Evolutionary conservation across 2,797 vertebrate species (phyloP).

Genomic region (Acipenser ruthenus): DNA sequence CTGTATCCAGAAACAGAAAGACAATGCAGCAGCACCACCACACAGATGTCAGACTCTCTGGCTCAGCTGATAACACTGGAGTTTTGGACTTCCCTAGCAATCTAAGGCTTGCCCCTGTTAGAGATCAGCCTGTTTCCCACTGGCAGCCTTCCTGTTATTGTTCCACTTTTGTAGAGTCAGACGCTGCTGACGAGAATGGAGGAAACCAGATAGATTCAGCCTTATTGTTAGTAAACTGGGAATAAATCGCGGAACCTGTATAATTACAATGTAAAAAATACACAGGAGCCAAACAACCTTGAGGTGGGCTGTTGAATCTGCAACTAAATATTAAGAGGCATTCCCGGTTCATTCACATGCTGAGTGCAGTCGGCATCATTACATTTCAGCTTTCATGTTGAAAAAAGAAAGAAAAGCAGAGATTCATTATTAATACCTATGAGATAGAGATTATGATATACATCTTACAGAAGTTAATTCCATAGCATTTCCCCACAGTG

Average conservation of each 20-base stretch:
- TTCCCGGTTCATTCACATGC: not conserved
- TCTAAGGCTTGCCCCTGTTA: slow-evolving; percentile 9
- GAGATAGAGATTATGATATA: slow-evolving; percentile 62
- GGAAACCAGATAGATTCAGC: slow-evolving; percentile 31
- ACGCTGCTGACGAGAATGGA: slow-evolving; percentile 17
- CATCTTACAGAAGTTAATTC: slow-evolving; percentile 66
- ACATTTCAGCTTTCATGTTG: slow-evolving; percentile 29
- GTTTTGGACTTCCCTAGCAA: slow-evolving; percentile 39
- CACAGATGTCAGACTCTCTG: slow-evolving; percentile 19
- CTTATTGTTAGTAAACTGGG: slow-evolving; percentile 14
- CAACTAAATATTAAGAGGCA: slow-evolving; percentile 10
- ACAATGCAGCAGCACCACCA: not conserved
- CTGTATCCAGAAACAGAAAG: not conserved
- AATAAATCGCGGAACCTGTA: slow-evolving; percentile 21
- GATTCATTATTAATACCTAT: slow-evolving; percentile 63
- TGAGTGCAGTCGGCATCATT: slow-evolving; percentile 41
- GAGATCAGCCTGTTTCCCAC: slow-evolving; percentile 25
- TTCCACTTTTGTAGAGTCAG: slow-evolving; percentile 18
- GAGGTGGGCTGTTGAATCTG: slow-evolving; percentile 25
- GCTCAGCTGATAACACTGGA: slow-evolving; percentile 11
- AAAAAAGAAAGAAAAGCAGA: slow-evolving; percentile 24
- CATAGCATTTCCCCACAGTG: slow-evolving; percentile 53
- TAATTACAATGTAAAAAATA: not conserved
- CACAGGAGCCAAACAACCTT: slow-evolving; percentile 4
- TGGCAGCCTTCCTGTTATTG: slow-evolving; percentile 58